Percentiles rank a stretch among this genome's conserved stretches.
Conservation (phyloP, 92 coral and sea anemone species). For the Siderastrea siderea region DNA sequence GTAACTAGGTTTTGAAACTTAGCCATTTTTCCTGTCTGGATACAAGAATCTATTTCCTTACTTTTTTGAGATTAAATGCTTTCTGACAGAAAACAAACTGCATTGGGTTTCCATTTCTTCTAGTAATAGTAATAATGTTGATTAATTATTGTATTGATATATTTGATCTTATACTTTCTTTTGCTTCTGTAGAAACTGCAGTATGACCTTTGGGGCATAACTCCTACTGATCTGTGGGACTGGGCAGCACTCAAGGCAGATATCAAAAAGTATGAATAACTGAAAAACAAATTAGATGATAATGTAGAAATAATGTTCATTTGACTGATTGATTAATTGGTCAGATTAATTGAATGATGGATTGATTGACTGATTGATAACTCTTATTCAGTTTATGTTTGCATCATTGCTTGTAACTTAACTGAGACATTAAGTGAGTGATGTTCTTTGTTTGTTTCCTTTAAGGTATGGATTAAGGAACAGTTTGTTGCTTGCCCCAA, state of each 20-base stretch:
- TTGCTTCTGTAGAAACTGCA: constrained; percentile 71
- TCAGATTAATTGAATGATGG: no score
- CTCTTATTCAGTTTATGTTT: no score
- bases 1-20: no score
- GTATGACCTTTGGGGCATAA: constrained; percentile 94
- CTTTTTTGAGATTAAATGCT: no score
- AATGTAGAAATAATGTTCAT: not conserved
- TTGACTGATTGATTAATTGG: not conserved
- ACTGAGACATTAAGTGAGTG: not conserved
- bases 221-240: constrained; percentile 95
- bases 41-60: no score
- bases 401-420: no score
- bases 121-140: no score
- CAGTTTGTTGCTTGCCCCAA: constrained; percentile 97
- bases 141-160: not conserved
- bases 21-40: no score
- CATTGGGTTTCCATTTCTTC: no score
- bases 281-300: not conserved
- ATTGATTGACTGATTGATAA: no score
- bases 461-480: constrained; percentile 92
- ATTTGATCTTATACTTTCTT: not conserved
- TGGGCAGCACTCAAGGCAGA: constrained; percentile 94
- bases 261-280: constrained; percentile 78
- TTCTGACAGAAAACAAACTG: no score
- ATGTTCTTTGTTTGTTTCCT: not conserved